phyloP scores from a whole-genome alignment of 2,888 invertebrate species.

The Drosophila mulleri region DNA sequence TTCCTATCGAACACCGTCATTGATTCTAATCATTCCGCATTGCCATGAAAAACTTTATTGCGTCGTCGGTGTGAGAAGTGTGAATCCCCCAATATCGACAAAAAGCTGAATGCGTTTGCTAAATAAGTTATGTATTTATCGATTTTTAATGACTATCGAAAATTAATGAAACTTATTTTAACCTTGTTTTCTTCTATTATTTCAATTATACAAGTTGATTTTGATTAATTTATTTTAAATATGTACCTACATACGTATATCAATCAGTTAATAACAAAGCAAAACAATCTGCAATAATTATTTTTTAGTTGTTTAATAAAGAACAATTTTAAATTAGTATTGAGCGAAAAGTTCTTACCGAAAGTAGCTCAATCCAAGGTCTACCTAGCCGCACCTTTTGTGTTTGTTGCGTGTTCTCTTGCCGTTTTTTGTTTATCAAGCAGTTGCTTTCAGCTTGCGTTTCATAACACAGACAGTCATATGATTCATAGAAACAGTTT shows the following conservation, averaged over 20 bases:
- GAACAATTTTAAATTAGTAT: not conserved
- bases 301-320: not conserved
- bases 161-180: too few species aligned
- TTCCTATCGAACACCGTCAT: slow-evolving; percentile 60
- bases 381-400: not conserved
- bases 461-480: slow-evolving; percentile 46
- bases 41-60: slow-evolving; percentile 15
- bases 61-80: slow-evolving; percentile 11
- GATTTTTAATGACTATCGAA: too few species aligned
- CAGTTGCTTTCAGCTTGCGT: slow-evolving; percentile 36
- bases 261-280: too few species aligned
- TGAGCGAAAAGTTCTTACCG: not conserved
- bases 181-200: not conserved
- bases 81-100: slow-evolving; percentile 33
- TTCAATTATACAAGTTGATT: not conserved
- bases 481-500: slow-evolving; percentile 33
- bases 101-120: not conserved
- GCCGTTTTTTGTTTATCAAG: slow-evolving; percentile 31
- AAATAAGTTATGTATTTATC: not conserved
- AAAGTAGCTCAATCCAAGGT: not conserved
- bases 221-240: not conserved
- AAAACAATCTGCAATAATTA: too few species aligned
- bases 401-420: not conserved
- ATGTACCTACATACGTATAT: too few species aligned
- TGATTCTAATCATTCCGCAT: slow-evolving; percentile 34